Base-by-base conservation (phyloP, 2,888 invertebrate species). In the Platycheirus albimanus region DNA sequence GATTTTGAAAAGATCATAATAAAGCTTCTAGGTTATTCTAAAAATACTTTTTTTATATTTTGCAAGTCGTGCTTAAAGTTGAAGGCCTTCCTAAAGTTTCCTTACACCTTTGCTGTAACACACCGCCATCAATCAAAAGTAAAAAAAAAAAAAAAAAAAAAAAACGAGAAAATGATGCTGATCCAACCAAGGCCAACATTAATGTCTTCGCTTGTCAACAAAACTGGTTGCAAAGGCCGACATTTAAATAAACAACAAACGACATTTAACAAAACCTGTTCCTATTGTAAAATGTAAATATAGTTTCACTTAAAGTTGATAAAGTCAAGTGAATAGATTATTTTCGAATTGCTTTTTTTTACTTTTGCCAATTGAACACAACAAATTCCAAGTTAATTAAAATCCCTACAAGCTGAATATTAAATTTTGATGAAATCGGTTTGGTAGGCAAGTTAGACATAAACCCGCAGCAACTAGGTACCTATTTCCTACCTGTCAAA, bases 401-500 rank as follows among this genome's bases (percentile, higher is more conserved):
- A 45, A 19, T 6, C 41, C 8, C 41, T 43, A n/a, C 41, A 15
- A 4, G 15, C 17, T 24, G 3, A 15, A n/a, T n/a, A n/a, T 41
- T 2, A 41, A 41, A 13, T 41, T 43, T 1, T 13, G 15, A 15
- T 41, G 41, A n/a, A n/a, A n/a, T n/a, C n/a, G n/a, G n/a, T n/a
- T n/a, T n/a, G n/a, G n/a, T n/a, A n/a, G n/a, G n/a, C n/a, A n/a
- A n/a, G n/a, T n/a, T n/a, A n/a, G n/a, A n/a, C n/a, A n/a, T n/a
- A n/a, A n/a, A n/a, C n/a, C n/a, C n/a, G n/a, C n/a, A 6, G 24
- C 6, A 24, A 6, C 24, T 24, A 24, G 24, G 24, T 24, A 24
- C 24, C 6, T 24, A 33, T 10, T 52, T 52, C 41, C 10, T 54
- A 66, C 71, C 74, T 69, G 41, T 30, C 51, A 66, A 49, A 11